phyloP scores from a whole-genome alignment of 1,140 invertebrate genomes.

The Lordiphosa stackelbergi region DNA sequence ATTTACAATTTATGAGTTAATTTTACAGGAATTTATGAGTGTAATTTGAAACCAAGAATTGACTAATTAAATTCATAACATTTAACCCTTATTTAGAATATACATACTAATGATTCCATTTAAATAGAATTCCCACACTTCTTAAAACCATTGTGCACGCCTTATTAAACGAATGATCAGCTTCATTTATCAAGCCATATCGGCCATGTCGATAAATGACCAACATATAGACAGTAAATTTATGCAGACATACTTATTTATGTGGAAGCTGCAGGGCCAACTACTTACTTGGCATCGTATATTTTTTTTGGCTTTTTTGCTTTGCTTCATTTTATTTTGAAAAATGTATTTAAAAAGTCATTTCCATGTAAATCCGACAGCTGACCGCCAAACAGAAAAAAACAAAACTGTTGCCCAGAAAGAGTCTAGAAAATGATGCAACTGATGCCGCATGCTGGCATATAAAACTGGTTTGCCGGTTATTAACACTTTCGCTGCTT shows the following conservation, averaged over 20 bases:
- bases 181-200: slow-evolving; percentile 38
- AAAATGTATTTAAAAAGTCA: slow-evolving; percentile 50
- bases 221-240: slow-evolving; percentile 20
- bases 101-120: too few species aligned
- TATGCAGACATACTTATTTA: slow-evolving; percentile 34
- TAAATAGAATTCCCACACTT: too few species aligned
- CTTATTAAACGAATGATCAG: slow-evolving; percentile 15
- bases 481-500: slow-evolving; percentile 70
- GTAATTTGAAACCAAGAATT: too few species aligned
- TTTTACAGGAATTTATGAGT: too few species aligned
- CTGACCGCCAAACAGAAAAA: slow-evolving; percentile 53
- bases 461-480: slow-evolving; percentile 57
- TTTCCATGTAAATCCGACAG: slow-evolving; percentile 68
- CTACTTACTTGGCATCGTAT: slow-evolving; percentile 42
- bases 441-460: slow-evolving; percentile 10
- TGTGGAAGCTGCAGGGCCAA: slow-evolving; percentile 59
- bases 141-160: too few species aligned
- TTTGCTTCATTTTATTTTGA: slow-evolving; percentile 28
- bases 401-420: slow-evolving; percentile 43
- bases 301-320: slow-evolving; percentile 12
- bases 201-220: slow-evolving; percentile 20
- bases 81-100: too few species aligned
- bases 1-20: too few species aligned
- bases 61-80: too few species aligned
- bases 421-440: slow-evolving; percentile 70